phyloP scores from a whole-genome alignment of 2,797 vertebrate genomes.

The Gallinago nigripennis region DNA sequence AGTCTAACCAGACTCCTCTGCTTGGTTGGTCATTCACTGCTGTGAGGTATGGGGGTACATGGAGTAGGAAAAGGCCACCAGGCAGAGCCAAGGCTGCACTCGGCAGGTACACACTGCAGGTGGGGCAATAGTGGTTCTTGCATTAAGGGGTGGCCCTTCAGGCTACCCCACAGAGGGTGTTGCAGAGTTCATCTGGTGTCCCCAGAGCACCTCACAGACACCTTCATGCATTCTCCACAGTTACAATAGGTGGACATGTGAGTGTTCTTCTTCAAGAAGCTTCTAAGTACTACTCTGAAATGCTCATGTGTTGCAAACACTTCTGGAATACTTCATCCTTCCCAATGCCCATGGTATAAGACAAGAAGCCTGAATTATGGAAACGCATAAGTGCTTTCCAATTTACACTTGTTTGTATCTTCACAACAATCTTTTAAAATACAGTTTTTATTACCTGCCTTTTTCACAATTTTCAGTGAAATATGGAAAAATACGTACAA shows the following conservation, averaged over 20 bases:
- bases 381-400: neutral
- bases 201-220: neutral
- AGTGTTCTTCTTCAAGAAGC: neutral
- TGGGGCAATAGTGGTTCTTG: neutral
- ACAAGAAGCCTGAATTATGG: neutral
- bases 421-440: neutral
- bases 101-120: neutral
- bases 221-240: neutral
- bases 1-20: neutral
- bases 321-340: neutral
- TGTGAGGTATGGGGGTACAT: neutral
- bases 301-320: neutral
- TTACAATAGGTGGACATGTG: rapidly evolving
- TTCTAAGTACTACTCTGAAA: neutral
- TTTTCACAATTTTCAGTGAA: neutral
- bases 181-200: neutral
- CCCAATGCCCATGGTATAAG: neutral
- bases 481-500: neutral
- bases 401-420: neutral
- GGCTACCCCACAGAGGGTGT: neutral
- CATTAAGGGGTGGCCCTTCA: neutral
- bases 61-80: rapidly evolving
- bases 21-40: neutral
- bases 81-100: neutral
- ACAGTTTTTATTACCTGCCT: neutral